Base-by-base conservation (phyloP, 2,113 vertebrate genomes). In the Sorex fumeus region DNA sequence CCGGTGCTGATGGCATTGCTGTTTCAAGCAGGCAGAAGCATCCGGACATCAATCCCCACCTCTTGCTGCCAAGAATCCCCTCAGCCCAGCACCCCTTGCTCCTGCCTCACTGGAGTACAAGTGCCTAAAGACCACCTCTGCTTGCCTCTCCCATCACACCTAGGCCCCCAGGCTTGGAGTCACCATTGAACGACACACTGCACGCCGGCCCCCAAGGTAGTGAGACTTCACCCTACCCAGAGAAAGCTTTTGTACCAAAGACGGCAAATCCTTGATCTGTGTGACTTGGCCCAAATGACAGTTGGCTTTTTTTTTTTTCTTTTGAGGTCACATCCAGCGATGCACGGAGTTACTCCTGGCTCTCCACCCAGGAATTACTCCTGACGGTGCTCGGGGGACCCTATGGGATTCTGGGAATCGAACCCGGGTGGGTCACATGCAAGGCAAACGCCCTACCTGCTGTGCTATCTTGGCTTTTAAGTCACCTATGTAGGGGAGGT, bases 401-500 rank as follows among this genome's bases (percentile, higher is more conserved):
- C n/a, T n/a, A n/a, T n/a, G n/a, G n/a, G n/a, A n/a, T n/a, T n/a
- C n/a, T n/a, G n/a, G n/a, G n/a, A n/a, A n/a, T n/a, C n/a, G n/a
- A n/a, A n/a, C n/a, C n/a, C n/a, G n/a, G n/a, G n/a, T n/a, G n/a
- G n/a, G n/a, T n/a, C n/a, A n/a, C n/a, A n/a, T n/a, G n/a, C n/a
- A n/a, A n/a, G n/a, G n/a, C n/a, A n/a, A n/a, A n/a, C n/a, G n/a
- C n/a, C n/a, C n/a, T n/a, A n/a, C n/a, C n/a, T n/a, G n/a, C n/a
- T n/a, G n/a, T n/a, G n/a, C n/a, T n/a, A n/a, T n/a, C n/a, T 80
- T 84, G 82, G 34, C 13, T 80, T 72, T 85, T 84, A 86, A 57
- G 47, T 71, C 16, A 50, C 70, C 76, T 64, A 66, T 8, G 23
- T 3, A 19, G 19, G 57, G 19, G 7, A 23, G 57, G 57, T 21